phyloP scores from a whole-genome alignment of 1,140 invertebrate species.

The Pseudomyrmex cubaensis region DNA sequence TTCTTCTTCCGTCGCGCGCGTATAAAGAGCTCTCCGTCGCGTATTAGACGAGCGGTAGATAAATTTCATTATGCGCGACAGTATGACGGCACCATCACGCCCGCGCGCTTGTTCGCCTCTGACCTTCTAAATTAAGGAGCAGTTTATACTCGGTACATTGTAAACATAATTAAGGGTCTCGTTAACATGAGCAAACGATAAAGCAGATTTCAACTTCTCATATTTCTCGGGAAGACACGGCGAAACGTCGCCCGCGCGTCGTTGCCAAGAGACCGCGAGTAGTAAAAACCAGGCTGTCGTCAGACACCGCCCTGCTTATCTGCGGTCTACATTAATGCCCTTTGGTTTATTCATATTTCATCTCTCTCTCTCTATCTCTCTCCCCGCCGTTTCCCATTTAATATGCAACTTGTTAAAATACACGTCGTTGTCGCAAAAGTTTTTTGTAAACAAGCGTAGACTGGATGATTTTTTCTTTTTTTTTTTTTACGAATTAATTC shows the following conservation, averaged over 20 bases:
- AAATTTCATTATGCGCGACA: conserved; percentile 55
- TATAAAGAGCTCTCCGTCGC: conserved; percentile 20
- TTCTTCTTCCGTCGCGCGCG: neutral
- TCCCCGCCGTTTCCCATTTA: neutral
- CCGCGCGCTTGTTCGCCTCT: conserved; percentile 39
- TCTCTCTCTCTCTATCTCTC: neutral
- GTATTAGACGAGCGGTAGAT: conserved; percentile 36
- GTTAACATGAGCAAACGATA: conserved; percentile 75
- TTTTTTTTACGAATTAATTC: conserved; percentile 3
- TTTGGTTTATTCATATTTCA: conserved; percentile 61
- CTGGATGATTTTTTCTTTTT: neutral
- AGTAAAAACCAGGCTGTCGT: conserved; percentile 62
- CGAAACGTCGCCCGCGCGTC: conserved; percentile 21
- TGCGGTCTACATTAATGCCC: conserved; percentile 50
- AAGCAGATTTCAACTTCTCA: conserved; percentile 50
- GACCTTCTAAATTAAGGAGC: conserved; percentile 73
- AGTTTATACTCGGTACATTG: conserved; percentile 70
- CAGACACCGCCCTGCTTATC: conserved; percentile 52
- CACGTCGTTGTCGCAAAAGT: too few species aligned
- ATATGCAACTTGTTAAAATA: conserved; percentile 41
- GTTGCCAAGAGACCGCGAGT: conserved; percentile 47
- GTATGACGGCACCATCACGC: conserved; percentile 10
- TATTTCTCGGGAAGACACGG: conserved; percentile 58
- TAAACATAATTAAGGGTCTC: conserved; percentile 77
- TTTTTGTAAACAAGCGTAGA: conserved; percentile 20